These are phyloP conservation scores for Pimephales promelas DNA, from an alignment of 2,113 vertebrate species.

Conservation along the genomic window DNA sequence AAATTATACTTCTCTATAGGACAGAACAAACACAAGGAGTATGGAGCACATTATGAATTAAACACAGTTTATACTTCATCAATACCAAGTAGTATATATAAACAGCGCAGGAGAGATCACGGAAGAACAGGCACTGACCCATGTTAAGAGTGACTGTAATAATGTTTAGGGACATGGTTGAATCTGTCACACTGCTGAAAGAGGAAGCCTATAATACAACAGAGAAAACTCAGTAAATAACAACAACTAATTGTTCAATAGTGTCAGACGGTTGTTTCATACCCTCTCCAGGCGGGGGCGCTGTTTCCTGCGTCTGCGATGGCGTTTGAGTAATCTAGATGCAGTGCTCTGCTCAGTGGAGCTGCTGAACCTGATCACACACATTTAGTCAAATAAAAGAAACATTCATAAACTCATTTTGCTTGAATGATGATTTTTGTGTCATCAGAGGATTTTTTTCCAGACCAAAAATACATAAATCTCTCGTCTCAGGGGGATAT, in stretches of 20 bases:
- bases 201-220: conserved; percentile 77
- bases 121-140: conserved; percentile 74
- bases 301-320: conserved; percentile 87
- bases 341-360: conserved; percentile 88
- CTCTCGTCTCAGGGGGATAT: too few relatives aligned
- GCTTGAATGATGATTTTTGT: too few relatives aligned
- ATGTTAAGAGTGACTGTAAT: conserved; percentile 92
- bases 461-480: too few relatives aligned
- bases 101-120: neutral
- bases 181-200: conserved; percentile 90
- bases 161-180: conserved; percentile 91
- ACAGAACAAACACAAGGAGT: conserved; percentile 17
- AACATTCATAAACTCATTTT: neutral
- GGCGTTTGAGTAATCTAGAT: conserved; percentile 85
- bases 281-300: conserved; percentile 87
- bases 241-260: neutral
- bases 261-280: neutral
- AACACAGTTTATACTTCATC: neutral
- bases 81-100: neutral
- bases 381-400: neutral
- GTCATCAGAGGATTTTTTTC: too few relatives aligned
- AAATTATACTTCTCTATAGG: conserved; percentile 91
- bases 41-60: neutral
- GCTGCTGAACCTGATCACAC: conserved; percentile 83
- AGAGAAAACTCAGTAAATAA: neutral